Evolutionary conservation across 2,888 invertebrate genomes (phyloP), one percentile per base, ranked within the genome.

Genomic region (Mycogona germanica): DNA sequence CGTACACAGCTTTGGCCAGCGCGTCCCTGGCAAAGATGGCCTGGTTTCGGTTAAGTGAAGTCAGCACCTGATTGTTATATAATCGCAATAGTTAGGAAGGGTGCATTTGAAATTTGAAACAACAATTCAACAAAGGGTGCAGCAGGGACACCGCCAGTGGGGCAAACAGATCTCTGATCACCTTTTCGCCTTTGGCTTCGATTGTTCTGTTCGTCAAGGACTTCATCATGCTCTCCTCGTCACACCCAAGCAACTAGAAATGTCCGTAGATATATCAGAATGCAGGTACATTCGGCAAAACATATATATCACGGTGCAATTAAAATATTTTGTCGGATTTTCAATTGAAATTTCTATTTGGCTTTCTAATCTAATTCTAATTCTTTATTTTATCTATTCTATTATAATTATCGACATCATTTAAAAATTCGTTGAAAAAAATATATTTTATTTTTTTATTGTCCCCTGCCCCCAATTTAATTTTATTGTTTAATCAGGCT

Each of bases 11-110:
- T 68, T 93, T 93, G 29, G 91, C 85, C 5, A 92, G 73, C 0
- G 92, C 92, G 69, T 93, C 91, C 49, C 89, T 73, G 0, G 89
- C 91, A 71, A 86, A 89, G 55, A 84, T 78, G 1, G 88, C 82
- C 60, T 70, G 80, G 61, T 87, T 91, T 26, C 80, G 73, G 64
- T 81, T 85, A 50, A 92, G 69, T 0, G 89, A 88, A 0, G 85
- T 84, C 48, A 76, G 79, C 45, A 92, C 85, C 68, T 69, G 25
- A 14, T 14, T 9, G 19, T 9, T 14, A 41, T 12, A 28, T 23
- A 37, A 44, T 14, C 17, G 52, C 2, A 45, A 21, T 38, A 32
- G n/a, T 32, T 12, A 9, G 9, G 9, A 32, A 32, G n/a, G 35
- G 9, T 32, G 35, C 35, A 32, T 17, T 5, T 5, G 19, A 38